These are phyloP conservation scores for Notocelia uddmanniana DNA, from an alignment of 2,888 invertebrate species.

Conservation along the genomic window DNA sequence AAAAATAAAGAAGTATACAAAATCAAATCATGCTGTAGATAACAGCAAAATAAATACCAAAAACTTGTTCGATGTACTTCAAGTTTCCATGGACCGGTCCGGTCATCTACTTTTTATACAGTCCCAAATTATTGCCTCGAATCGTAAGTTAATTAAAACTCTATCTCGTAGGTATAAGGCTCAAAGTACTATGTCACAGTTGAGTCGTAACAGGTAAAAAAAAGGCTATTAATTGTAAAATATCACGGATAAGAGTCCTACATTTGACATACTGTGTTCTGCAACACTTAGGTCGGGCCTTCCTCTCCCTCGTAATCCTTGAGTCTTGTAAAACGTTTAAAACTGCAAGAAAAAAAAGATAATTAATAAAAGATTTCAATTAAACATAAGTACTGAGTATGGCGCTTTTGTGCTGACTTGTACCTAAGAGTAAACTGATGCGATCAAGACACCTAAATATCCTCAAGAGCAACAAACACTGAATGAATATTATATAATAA, in stretches of 20 bases:
- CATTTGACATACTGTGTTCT: slow-evolving; percentile 20
- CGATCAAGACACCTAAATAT: too few species aligned
- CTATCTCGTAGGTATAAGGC: slow-evolving; percentile 16
- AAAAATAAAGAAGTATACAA: neutral
- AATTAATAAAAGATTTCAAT: slow-evolving; percentile 5
- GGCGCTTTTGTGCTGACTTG: neutral
- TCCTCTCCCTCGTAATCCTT: slow-evolving; percentile 26
- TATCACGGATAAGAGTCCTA: slow-evolving; percentile 42
- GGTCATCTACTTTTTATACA: slow-evolving; percentile 37
- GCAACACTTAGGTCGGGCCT: slow-evolving; percentile 14
- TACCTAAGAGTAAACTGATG: too few species aligned
- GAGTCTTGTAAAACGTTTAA: neutral
- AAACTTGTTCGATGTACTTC: slow-evolving; percentile 39
- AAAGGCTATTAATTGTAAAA: slow-evolving; percentile 47
- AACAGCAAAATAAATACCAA: slow-evolving; percentile 40
- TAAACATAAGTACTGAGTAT: neutral
- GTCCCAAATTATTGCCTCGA: neutral
- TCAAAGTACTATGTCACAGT: slow-evolving; percentile 15
- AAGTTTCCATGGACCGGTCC: slow-evolving; percentile 40
- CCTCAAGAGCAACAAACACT: too few species aligned
- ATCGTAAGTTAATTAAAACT: neutral
- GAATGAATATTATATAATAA: too few species aligned
- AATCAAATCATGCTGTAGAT: slow-evolving; percentile 18
- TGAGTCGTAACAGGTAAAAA: slow-evolving; percentile 39
- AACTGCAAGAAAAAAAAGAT: neutral